Base-by-base conservation (phyloP, 2,888 invertebrate species). In the Blastobasis adustella region DNA sequence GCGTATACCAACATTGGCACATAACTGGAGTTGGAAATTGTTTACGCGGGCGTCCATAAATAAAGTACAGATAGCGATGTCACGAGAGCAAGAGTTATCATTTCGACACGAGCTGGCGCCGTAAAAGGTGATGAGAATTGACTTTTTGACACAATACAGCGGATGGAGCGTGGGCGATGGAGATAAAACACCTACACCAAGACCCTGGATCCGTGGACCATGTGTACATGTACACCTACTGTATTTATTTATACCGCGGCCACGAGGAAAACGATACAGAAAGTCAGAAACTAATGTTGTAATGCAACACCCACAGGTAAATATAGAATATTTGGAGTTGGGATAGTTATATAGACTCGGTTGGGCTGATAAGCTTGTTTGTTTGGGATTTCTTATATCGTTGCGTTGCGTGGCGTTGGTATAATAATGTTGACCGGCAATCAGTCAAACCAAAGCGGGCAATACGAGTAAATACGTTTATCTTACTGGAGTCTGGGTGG, bases 161-260 rank as follows among this genome's bases (percentile, higher is more conserved):
- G 23, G 23, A 42, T 42, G 54, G 54, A 59, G 54, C 62, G 75
- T 76, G 69, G 73, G 73, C 54, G 65, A 42, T 42, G 9, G 6
- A 57, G 56, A 61, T 60, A 63, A 60, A 58, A 58, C 68, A 54
- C 75, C 75, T 58, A 51, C 50, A 50, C 48, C 36, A 49, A 60
- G 54, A 56, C 66, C 62, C 54, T 69, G 64, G 61, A 63, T 58
- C 58, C 57, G 57, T 56, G 59, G 59, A 41, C 60, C 57, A 60
- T 23, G 23, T 23, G 23, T 23, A 23, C 23, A 23, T 23, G 23
- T 23, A 23, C 23, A 23, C 23, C 23, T 23, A 23, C 23, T 23
- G 23, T 23, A 23, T 23, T 23, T 23, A 23, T 23, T 23, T 23
- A 23, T 23, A 23, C 23, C 23, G 23, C 23, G 23, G 23, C 23